phyloP scores from a whole-genome alignment of 2,797 vertebrate genomes.

The Smutsia gigantea region DNA sequence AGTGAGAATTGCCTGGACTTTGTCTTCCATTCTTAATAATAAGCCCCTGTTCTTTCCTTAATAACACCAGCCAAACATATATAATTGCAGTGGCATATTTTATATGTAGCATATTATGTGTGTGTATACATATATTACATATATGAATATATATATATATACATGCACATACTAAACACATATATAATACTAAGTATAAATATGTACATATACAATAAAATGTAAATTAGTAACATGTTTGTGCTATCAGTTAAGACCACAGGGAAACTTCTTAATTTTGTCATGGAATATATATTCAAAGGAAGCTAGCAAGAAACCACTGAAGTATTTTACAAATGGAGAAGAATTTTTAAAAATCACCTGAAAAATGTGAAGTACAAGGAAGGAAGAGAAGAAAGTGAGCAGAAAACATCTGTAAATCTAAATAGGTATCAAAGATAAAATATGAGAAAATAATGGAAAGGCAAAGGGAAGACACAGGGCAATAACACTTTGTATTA shows the following conservation, averaged over 20 bases:
- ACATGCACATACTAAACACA: neutral
- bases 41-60: neutral
- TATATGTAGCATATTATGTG: neutral
- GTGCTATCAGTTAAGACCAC: neutral
- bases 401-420: neutral
- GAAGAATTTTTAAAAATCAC: neutral
- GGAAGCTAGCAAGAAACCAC: neutral
- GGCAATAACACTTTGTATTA: neutral
- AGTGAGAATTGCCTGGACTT: neutral
- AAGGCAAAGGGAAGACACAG: neutral
- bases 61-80: neutral
- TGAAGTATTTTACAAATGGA: neutral
- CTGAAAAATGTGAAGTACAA: neutral
- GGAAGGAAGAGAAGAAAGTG: neutral
- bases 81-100: neutral
- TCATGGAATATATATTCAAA: neutral
- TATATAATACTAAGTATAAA: neutral
- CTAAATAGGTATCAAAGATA: neutral
- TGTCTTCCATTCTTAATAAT: neutral
- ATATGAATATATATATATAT: neutral
- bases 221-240: neutral
- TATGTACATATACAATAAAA: neutral
- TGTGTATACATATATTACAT: too few relatives aligned
- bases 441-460: neutral
- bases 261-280: neutral